phyloP scores from a whole-genome alignment of 2,113 vertebrate genomes.

The Tetrao urogallus region DNA sequence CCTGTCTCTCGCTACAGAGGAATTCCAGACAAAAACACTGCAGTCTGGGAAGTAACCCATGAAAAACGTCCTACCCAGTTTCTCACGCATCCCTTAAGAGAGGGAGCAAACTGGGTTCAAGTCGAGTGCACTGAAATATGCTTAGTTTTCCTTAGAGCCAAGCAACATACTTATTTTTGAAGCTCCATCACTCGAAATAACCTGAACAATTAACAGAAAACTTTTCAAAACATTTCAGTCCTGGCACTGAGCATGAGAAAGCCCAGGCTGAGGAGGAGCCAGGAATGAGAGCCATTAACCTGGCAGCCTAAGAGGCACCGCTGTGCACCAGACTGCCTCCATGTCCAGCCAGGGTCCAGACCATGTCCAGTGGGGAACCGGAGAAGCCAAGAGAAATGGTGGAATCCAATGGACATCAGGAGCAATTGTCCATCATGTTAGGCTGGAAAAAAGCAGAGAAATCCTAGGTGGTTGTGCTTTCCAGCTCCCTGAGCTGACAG shows the following conservation, averaged over 20 bases:
- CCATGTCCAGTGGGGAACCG: background rate
- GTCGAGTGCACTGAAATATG: background rate
- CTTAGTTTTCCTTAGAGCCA: background rate
- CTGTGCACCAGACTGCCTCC: background rate
- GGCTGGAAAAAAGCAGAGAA: background rate
- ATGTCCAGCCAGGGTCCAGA: background rate
- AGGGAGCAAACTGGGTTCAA: background rate
- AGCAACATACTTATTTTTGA: constrained; percentile 24
- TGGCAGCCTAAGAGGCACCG: background rate
- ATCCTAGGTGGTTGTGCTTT: background rate
- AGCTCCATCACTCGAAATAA: constrained; percentile 37
- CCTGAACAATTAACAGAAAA: constrained; percentile 9
- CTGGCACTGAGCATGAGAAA: constrained; percentile 55
- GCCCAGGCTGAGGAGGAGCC: background rate
- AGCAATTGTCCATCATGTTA: background rate
- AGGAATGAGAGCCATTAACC: background rate
- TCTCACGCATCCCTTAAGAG: constrained; percentile 12
- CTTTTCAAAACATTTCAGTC: constrained; percentile 48
- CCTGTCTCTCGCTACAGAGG: background rate
- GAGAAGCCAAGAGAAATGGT: background rate
- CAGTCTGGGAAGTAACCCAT: constrained; percentile 23
- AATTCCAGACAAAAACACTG: constrained; percentile 18
- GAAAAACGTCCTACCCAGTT: constrained; percentile 13
- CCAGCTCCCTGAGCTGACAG: background rate
- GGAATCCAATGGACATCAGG: background rate